phyloP scores from a whole-genome alignment of 2,797 vertebrate species.

The Sebastolobus alascanus region DNA sequence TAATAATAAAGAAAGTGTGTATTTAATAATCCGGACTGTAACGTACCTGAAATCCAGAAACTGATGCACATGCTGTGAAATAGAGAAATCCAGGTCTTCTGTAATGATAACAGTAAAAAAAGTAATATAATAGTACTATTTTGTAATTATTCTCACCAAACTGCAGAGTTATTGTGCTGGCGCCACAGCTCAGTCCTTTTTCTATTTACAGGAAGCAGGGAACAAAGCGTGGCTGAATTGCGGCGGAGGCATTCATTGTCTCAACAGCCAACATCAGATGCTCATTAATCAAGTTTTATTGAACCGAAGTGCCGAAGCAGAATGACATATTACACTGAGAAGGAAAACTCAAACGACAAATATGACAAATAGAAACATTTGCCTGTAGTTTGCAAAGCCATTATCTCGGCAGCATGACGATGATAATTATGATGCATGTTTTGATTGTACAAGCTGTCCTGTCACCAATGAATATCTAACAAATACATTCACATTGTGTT shows the following conservation, averaged over 20 bases:
- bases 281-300: constrained; percentile 70
- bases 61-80: constrained; percentile 26
- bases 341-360: constrained; percentile 60
- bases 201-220: constrained; percentile 28
- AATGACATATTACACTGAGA: constrained; percentile 57
- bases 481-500: constrained; percentile 27
- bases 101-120: constrained; percentile 20
- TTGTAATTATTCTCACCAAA: constrained; percentile 20
- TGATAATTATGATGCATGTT: constrained; percentile 68
- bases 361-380: constrained; percentile 65
- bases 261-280: constrained; percentile 44
- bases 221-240: constrained; percentile 30
- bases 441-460: constrained; percentile 53
- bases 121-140: constrained; percentile 21
- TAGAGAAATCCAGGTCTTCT: constrained; percentile 24
- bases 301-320: constrained; percentile 55
- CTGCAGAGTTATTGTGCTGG: constrained; percentile 19
- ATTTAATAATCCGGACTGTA: constrained; percentile 64
- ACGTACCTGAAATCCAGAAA: constrained; percentile 39
- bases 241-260: constrained; percentile 22
- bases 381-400: constrained; percentile 53
- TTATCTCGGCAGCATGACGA: constrained; percentile 54
- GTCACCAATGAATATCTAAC: constrained; percentile 28
- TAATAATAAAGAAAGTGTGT: constrained; percentile 68
- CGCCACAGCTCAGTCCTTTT: constrained; percentile 3